Evolutionary conservation across 2,113 vertebrate species (phyloP).

Genomic region (Limanda limanda): DNA sequence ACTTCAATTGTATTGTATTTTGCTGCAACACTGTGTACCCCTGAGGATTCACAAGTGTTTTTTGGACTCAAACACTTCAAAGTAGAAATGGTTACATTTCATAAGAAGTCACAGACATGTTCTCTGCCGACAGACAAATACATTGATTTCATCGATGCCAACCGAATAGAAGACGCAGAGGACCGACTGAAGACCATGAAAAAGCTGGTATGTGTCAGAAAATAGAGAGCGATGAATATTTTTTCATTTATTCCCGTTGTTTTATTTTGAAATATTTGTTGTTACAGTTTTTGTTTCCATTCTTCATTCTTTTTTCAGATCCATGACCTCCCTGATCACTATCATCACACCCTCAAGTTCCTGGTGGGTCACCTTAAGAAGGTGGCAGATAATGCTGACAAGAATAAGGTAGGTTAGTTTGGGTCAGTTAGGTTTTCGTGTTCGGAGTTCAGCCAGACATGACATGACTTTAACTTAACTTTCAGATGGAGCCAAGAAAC

Average conservation of each 20-base stretch:
- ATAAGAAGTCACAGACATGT: too few relatives aligned
- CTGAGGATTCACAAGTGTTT: too few relatives aligned
- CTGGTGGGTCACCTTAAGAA: slow-evolving; percentile 92
- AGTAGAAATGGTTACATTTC: too few relatives aligned
- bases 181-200: slow-evolving; percentile 92
- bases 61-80: too few relatives aligned
- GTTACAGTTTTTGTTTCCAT: background rate
- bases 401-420: slow-evolving; percentile 88
- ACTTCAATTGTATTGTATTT: too few relatives aligned
- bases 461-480: background rate
- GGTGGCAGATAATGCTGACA: slow-evolving; percentile 92
- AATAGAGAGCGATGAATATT: background rate
- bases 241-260: background rate
- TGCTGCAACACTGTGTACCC: too few relatives aligned
- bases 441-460: background rate
- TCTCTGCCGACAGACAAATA: slow-evolving; percentile 88
- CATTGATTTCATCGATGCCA: slow-evolving; percentile 94
- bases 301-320: slow-evolving; percentile 78
- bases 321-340: slow-evolving; percentile 90
- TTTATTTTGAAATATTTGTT: background rate
- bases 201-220: slow-evolving; percentile 86
- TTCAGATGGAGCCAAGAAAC: slow-evolving; percentile 97
- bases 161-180: slow-evolving; percentile 89
- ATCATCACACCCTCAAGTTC: slow-evolving; percentile 94
- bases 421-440: background rate